phyloP scores from a whole-genome alignment of 1,140 invertebrate genomes.

The Temnothorax longispinosus region DNA sequence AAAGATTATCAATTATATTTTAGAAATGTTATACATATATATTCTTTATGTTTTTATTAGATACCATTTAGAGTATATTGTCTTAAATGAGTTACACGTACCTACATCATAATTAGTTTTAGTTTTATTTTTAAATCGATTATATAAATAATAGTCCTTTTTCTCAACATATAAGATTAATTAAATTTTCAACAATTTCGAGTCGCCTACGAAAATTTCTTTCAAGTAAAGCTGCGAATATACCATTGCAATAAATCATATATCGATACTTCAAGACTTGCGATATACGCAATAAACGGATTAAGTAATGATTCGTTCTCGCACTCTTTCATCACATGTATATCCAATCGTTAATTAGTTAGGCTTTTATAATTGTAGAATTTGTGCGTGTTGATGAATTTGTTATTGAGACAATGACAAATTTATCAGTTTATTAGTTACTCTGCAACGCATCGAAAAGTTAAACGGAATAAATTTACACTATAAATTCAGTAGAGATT shows the following conservation, averaged over 20 bases:
- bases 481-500: neutral
- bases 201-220: neutral
- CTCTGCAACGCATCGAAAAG: neutral
- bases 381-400: neutral
- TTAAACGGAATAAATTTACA: constrained; percentile 16
- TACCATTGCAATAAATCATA: neutral
- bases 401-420: neutral
- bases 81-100: too few relatives aligned
- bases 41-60: too few relatives aligned
- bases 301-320: neutral
- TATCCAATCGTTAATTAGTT: constrained; percentile 21
- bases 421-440: constrained; percentile 7
- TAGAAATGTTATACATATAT: too few relatives aligned
- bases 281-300: neutral
- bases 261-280: neutral
- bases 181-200: neutral
- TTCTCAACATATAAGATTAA: neutral
- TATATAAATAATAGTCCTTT: neutral
- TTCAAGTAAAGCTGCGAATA: neutral
- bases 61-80: too few relatives aligned
- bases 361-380: neutral
- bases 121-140: neutral
- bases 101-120: neutral
- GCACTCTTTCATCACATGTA: neutral
- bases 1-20: too few relatives aligned